Evolutionary conservation across 2,888 invertebrate species (phyloP), one percentile per base, ranked within the genome.

Genomic region (Macroteleia sp.): DNA sequence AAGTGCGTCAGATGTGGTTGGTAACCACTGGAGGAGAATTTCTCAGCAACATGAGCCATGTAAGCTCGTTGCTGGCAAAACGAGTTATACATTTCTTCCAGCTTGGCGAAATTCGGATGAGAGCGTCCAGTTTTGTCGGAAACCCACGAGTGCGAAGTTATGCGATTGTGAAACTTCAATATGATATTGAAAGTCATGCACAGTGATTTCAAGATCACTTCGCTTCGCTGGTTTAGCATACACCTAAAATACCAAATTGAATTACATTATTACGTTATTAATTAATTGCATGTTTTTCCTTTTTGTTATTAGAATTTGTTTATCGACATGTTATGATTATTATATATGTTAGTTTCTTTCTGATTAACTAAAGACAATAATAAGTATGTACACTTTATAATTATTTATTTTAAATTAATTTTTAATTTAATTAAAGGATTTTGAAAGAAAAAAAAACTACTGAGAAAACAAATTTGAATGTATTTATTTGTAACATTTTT

Each of bases 111-210:
- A 88, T 93, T 94, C 0, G 94, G 92, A 87, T 94, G 95, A 0
- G 92, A 91, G 85, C 93, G 94, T 50, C 87, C 87, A 2, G 92
- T 92, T 46, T 92, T 90, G 0, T 88, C 89, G 81, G 92, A 92
- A 19, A 91, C 91, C 95, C 95, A 95, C 81, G 92, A 92, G 17
- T 94, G 93, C 81, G 89, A 93, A 85, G 91, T 86, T 54, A 95
- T 88, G 78, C 94, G 93, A 64, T 94, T 93, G 85, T 95, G 95
- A 84, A 95, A 95, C 85, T 95, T 95, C 79, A 96, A 88, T 32
- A 95, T 94, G 5, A 96, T 94, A 50, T 94, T 94, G 84, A 96
- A 95, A 14, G 96, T 94, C 88, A 94, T 95, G 61, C 95, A 94
- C 30, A 96, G 91, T 0, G 95, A 92, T 81, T 94, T 94, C 89